Conservation (phyloP, 30 jellyfish, hydroid and myxozoan species). For the Aurelia sp. region DNA sequence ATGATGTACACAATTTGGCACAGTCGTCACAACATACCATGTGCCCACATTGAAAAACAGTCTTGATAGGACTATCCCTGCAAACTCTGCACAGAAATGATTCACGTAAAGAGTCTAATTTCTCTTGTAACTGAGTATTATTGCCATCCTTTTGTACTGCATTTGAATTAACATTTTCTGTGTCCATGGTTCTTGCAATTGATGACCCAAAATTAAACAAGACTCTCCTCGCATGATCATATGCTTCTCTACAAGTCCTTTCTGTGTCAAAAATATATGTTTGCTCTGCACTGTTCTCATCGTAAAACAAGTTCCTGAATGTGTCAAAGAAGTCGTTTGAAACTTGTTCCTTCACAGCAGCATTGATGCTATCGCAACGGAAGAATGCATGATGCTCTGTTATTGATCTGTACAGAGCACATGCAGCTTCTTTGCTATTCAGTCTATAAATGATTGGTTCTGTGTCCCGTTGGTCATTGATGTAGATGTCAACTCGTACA, state of each 20-base stretch:
- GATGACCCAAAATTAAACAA: slow-evolving; percentile 92
- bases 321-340: slow-evolving; percentile 94
- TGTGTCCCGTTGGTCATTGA: slow-evolving; percentile 80
- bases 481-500: slow-evolving; percentile 75
- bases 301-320: slow-evolving; percentile 74
- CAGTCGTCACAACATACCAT: slow-evolving; percentile 81
- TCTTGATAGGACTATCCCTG: slow-evolving; percentile 79
- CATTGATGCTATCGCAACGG: slow-evolving; percentile 93
- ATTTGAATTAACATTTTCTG: neutral
- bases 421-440: slow-evolving; percentile 96
- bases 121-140: slow-evolving; percentile 47
- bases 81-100: slow-evolving; percentile 86
- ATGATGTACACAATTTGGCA: slow-evolving; percentile 49
- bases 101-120: slow-evolving; percentile 64
- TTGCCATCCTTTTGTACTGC: slow-evolving; percentile 24
- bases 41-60: slow-evolving; percentile 97
- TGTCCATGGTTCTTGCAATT: slow-evolving; percentile 57
- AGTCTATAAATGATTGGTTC: slow-evolving; percentile 69
- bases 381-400: slow-evolving; percentile 98
- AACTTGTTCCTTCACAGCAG: slow-evolving; percentile 96
- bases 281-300: slow-evolving; percentile 82
- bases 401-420: slow-evolving; percentile 91
- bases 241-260: slow-evolving; percentile 98
- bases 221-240: slow-evolving; percentile 96
- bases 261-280: slow-evolving; percentile 93